Conservation (phyloP, 2,888 invertebrate genomes). For the Coelopa pilipes region DNA sequence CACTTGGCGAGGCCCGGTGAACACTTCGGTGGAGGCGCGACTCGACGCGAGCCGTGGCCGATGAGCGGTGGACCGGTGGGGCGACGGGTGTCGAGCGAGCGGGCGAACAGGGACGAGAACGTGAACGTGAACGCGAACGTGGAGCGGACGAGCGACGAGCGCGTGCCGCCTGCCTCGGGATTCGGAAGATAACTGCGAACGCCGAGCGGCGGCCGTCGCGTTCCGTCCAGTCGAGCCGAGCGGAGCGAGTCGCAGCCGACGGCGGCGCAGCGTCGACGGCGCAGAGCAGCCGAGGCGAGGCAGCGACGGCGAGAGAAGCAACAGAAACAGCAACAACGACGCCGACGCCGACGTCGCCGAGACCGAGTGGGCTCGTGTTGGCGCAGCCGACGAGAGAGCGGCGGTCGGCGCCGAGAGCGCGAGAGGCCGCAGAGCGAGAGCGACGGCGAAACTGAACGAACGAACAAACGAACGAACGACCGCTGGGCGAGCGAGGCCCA, state of each 20-base stretch:
- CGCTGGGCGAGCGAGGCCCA: not conserved
- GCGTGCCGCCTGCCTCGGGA: conserved; percentile 47
- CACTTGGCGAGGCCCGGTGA: not conserved
- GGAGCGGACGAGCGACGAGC: conserved; percentile 2
- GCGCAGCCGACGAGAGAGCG: no score
- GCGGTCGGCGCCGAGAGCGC: no score
- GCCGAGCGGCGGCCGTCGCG: conserved; percentile 24
- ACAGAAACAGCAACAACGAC: no score
- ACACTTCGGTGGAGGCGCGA: conserved; percentile 18
- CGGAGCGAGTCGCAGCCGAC: conserved; percentile 31
- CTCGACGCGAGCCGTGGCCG: conserved; percentile 27
- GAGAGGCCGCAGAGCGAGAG: no score
- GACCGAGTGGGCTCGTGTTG: no score
- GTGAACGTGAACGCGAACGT: not conserved
- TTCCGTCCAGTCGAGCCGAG: conserved; percentile 40
- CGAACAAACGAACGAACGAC: not conserved
- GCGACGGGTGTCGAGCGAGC: conserved; percentile 5
- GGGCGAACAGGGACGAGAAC: conserved; percentile 1
- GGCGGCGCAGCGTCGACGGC: no score
- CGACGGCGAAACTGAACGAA: not conserved
- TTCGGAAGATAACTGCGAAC: conserved; percentile 51
- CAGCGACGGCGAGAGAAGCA: no score
- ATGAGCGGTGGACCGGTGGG: conserved; percentile 7
- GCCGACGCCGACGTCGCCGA: no score
- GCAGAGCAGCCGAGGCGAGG: no score